phyloP scores from a whole-genome alignment of 2,113 vertebrate species.

The Forbesichthys papilliferus region DNA sequence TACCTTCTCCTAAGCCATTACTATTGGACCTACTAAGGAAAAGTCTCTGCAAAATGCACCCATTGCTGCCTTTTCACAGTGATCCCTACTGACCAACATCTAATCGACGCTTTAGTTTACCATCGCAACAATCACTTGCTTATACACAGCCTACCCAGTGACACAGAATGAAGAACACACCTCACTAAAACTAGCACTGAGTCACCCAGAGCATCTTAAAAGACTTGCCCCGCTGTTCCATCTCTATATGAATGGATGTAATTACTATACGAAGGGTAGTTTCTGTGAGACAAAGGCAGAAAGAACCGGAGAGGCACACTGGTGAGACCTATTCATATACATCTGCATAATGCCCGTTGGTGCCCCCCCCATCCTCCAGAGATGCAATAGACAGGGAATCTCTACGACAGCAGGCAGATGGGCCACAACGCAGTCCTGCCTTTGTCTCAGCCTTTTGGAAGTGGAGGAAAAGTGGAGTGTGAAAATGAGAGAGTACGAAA shows the following conservation, averaged over 20 bases:
- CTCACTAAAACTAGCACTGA: too few species aligned
- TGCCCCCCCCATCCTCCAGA: constrained; percentile 8
- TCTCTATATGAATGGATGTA: constrained; percentile 1
- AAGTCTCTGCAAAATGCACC: too few species aligned
- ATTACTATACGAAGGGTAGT: constrained; percentile 13
- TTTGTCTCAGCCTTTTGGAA: constrained; percentile 74
- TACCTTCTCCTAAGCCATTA: too few species aligned
- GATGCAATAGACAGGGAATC: not conserved
- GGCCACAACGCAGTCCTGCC: constrained; percentile 54
- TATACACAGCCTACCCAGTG: too few species aligned
- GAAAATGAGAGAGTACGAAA: constrained; percentile 74
- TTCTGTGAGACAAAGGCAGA: not conserved
- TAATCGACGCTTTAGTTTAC: too few species aligned
- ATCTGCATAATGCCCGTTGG: constrained; percentile 65
- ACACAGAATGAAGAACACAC: too few species aligned
- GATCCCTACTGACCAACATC: too few species aligned
- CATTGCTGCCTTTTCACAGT: too few species aligned
- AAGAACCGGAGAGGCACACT: constrained; percentile 43
- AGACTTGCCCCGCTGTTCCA: too few species aligned
- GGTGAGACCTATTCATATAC: constrained; percentile 55
- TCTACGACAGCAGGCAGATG: constrained; percentile 29
- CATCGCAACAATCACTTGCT: too few species aligned
- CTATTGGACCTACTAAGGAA: too few species aligned
- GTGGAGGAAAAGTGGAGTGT: constrained; percentile 73
- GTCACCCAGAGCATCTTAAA: too few species aligned